Evolutionary conservation across 2,797 vertebrate genomes (phyloP).

Genomic region (Epinephelus malabaricus): DNA sequence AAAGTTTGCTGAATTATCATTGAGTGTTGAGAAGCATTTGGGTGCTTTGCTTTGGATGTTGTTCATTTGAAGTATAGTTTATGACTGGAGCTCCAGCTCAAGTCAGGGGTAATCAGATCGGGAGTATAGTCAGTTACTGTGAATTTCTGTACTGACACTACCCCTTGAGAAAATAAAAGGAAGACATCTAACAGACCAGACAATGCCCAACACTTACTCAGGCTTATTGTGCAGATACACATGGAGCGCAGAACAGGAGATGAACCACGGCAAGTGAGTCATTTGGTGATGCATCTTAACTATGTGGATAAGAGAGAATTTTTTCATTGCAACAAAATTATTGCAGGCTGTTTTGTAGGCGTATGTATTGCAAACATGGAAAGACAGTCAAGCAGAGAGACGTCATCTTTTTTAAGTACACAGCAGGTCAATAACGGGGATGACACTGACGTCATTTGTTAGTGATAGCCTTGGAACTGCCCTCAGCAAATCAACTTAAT

Average conservation of each 20-base stretch:
- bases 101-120: neutral
- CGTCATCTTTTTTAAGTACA: conserved; percentile 14
- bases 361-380: neutral
- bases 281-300: conserved; percentile 14
- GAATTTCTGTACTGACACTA: conserved; percentile 21
- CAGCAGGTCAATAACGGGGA: conserved; percentile 21
- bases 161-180: conserved; percentile 24
- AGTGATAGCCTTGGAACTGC: conserved; percentile 24
- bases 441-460: conserved; percentile 33
- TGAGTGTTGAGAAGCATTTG: conserved; percentile 13
- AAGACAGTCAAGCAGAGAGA: conserved; percentile 1
- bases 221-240: neutral
- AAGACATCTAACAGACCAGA: conserved; percentile 16
- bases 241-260: conserved; percentile 9
- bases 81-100: neutral
- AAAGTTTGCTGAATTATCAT: conserved; percentile 3
- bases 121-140: conserved; percentile 14
- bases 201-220: neutral
- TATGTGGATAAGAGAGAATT: neutral
- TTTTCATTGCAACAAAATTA: conserved; percentile 17
- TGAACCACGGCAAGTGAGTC: conserved; percentile 23
- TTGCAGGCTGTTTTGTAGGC: neutral
- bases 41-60: neutral
- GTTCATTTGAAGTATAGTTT: conserved; percentile 3
- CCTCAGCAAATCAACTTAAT: conserved; percentile 45